phyloP scores from a whole-genome alignment of 2,888 invertebrate genomes.

The Craniophora ligustri region DNA sequence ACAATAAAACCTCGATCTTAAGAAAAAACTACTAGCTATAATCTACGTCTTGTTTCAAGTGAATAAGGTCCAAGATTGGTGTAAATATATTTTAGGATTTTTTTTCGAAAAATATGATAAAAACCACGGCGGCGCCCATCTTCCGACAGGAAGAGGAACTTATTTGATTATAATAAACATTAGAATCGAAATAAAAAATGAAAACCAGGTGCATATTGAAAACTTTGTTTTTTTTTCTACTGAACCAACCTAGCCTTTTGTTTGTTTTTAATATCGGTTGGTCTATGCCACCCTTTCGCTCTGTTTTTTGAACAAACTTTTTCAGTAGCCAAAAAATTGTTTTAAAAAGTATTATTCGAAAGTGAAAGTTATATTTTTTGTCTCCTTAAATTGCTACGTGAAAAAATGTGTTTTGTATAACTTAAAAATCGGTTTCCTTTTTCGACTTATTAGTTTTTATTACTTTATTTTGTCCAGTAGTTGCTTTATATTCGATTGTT shows the following conservation, averaged over 20 bases:
- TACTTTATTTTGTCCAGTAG: constrained; percentile 37
- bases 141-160: constrained; percentile 87
- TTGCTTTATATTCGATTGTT: constrained; percentile 36
- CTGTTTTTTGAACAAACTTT: constrained; percentile 62
- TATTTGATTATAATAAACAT: constrained; percentile 87
- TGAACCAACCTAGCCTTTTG: constrained; percentile 62
- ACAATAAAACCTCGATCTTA: constrained; percentile 67
- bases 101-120: constrained; percentile 65
- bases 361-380: constrained; percentile 75
- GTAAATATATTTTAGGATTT: neutral
- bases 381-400: constrained; percentile 42
- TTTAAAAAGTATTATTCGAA: constrained; percentile 66
- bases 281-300: constrained; percentile 70
- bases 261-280: constrained; percentile 78
- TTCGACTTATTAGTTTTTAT: constrained; percentile 36
- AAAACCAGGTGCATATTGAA: constrained; percentile 80
- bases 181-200: constrained; percentile 74
- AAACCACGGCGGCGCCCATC: constrained; percentile 82
- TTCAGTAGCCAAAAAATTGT: constrained; percentile 66
- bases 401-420: constrained; percentile 33
- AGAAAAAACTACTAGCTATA: constrained; percentile 26
- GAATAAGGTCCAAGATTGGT: constrained; percentile 54
- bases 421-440: constrained; percentile 47
- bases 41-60: constrained; percentile 46
- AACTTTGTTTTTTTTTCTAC: constrained; percentile 81